phyloP scores from a whole-genome alignment of 2,888 invertebrate genomes.

The Syrista parreyssii region DNA sequence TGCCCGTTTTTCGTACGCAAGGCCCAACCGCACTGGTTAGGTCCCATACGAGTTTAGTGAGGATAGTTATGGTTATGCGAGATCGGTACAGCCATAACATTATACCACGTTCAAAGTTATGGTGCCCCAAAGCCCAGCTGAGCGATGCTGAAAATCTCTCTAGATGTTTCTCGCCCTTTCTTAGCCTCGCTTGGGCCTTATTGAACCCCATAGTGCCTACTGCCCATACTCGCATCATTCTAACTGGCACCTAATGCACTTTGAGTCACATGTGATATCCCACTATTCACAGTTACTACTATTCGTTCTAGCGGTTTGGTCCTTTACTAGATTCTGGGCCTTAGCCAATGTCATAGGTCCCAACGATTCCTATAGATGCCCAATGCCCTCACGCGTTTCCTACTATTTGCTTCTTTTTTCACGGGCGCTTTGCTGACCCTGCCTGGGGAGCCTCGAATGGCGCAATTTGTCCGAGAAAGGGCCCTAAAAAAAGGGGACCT shows the following conservation, averaged over 20 bases:
- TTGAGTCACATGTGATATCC: neutral
- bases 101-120: neutral
- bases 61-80: constrained; percentile 13
- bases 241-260: neutral
- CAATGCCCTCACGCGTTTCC: neutral
- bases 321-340: neutral
- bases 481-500: neutral
- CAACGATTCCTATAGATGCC: neutral
- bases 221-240: neutral
- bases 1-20: constrained; percentile 1
- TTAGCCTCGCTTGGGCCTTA: neutral
- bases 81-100: constrained; percentile 9
- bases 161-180: neutral
- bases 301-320: neutral
- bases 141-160: constrained; percentile 5
- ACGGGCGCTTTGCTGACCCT: constrained; percentile 25
- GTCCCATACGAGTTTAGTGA: neutral
- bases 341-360: neutral
- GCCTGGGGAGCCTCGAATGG: constrained; percentile 30
- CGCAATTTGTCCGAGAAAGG: constrained; percentile 29
- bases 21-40: neutral
- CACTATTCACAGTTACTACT: neutral
- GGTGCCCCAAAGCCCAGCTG: constrained; percentile 8
- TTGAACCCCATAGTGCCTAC: neutral
- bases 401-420: neutral